Percentiles rank a stretch among this genome's conserved stretches.
These are phyloP conservation scores for Apus apus DNA, from an alignment of 2,113 vertebrate species.

Conservation along the genomic window DNA sequence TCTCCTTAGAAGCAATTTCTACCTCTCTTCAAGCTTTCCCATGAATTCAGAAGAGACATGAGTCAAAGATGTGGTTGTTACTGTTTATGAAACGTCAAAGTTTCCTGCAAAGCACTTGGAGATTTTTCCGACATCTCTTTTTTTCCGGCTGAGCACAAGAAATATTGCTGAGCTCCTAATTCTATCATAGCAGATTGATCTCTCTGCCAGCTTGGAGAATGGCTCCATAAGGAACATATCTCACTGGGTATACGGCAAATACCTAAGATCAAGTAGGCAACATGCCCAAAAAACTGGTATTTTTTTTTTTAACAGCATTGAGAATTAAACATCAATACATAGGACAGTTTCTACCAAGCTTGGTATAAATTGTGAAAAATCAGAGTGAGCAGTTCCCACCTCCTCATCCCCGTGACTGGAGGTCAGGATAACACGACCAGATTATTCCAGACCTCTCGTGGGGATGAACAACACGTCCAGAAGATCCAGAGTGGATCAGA, in stretches of 20 bases:
- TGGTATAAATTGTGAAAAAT: background rate
- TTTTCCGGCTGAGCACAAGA: background rate
- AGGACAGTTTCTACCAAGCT: background rate
- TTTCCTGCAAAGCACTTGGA: background rate
- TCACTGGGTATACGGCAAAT: background rate
- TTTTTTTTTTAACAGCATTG: background rate
- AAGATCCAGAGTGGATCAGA: background rate
- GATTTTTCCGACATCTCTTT: background rate
- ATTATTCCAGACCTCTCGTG: background rate
- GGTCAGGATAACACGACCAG: background rate
- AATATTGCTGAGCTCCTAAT: background rate
- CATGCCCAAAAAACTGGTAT: background rate
- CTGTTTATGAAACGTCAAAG: background rate
- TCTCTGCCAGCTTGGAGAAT: background rate
- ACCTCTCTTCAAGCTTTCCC: background rate
- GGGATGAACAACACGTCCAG: background rate
- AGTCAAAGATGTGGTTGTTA: background rate
- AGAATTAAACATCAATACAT: background rate
- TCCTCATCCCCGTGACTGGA: background rate
- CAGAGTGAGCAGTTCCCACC: background rate
- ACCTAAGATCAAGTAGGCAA: background rate
- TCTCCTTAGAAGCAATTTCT: background rate
- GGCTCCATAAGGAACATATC: background rate
- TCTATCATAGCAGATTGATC: background rate
- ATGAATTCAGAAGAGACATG: background rate